phyloP scores from a whole-genome alignment of 2,797 vertebrate genomes.

The Cetoscarus ocellatus region DNA sequence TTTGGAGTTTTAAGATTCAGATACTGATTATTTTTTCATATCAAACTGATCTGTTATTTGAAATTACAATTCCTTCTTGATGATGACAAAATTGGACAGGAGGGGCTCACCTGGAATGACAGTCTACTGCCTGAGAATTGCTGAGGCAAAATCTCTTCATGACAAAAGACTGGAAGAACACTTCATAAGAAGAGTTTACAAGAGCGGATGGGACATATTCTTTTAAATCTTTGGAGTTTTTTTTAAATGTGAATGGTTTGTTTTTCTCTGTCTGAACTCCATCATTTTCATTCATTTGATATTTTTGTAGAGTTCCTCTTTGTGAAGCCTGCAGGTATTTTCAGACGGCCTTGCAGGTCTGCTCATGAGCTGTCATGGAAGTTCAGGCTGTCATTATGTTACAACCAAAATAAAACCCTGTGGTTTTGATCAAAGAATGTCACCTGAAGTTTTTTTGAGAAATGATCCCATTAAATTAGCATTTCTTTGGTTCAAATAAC shows the following conservation, averaged over 20 bases:
- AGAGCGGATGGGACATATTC: neutral
- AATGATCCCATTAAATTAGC: slow-evolving; percentile 21
- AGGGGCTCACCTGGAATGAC: neutral
- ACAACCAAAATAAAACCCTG: slow-evolving; percentile 21
- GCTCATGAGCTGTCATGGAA: slow-evolving; percentile 26
- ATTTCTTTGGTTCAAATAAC: neutral
- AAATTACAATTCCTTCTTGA: neutral
- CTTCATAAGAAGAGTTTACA: neutral
- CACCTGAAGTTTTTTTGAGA: slow-evolving; percentile 13
- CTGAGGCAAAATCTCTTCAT: slow-evolving; percentile 2
- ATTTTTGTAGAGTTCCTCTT: slow-evolving; percentile 6
- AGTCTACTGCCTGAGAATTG: slow-evolving; percentile 10
- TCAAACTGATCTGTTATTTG: too few species aligned
- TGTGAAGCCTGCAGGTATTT: slow-evolving; percentile 39
- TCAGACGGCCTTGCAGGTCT: slow-evolving; percentile 28
- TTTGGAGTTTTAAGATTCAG: too few species aligned
- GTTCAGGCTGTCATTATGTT: slow-evolving; percentile 23
- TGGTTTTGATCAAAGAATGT: slow-evolving; percentile 46
- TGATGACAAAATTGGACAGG: neutral
- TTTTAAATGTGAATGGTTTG: neutral
- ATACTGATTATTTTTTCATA: too few species aligned
- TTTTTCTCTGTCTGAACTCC: neutral
- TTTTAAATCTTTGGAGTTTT: slow-evolving; percentile 1
- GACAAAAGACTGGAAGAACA: neutral
- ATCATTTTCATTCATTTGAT: slow-evolving; percentile 9